Percentiles rank a stretch among this genome's conserved stretches.
These are phyloP conservation scores for Balaeniceps rex DNA, from an alignment of 2,113 vertebrate species.

Conservation along the genomic window DNA sequence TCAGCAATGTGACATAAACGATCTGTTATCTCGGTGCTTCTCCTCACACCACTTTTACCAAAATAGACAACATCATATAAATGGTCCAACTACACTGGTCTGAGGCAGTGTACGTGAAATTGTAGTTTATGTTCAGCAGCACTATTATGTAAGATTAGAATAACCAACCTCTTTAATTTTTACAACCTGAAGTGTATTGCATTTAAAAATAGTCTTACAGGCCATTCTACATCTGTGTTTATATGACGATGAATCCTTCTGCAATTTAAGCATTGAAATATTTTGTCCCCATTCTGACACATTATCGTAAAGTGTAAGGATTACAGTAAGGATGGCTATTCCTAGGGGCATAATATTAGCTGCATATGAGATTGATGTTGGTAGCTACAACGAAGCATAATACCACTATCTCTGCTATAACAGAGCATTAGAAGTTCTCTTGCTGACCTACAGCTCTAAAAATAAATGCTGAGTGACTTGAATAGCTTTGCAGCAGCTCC, in stretches of 20 bases:
- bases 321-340: neutral
- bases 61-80: neutral
- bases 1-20: neutral
- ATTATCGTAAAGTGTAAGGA: neutral
- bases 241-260: neutral
- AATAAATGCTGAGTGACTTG: neutral
- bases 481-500: neutral
- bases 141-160: neutral
- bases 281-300: neutral
- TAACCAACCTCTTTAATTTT: neutral
- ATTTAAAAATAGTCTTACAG: neutral
- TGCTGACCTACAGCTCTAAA: slow-evolving; percentile 30
- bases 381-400: slow-evolving; percentile 1
- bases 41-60: neutral
- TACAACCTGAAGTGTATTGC: neutral
- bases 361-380: neutral
- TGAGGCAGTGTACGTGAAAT: neutral
- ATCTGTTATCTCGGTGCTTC: neutral
- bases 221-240: neutral
- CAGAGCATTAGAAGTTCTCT: neutral
- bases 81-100: neutral
- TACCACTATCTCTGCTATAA: neutral
- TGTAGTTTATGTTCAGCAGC: neutral
- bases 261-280: neutral
- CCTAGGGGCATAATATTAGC: neutral